Percentiles rank a stretch among this genome's conserved stretches.
Conservation (phyloP, 2,888 invertebrate species). For the Drosophila subsilvestris region DNA sequence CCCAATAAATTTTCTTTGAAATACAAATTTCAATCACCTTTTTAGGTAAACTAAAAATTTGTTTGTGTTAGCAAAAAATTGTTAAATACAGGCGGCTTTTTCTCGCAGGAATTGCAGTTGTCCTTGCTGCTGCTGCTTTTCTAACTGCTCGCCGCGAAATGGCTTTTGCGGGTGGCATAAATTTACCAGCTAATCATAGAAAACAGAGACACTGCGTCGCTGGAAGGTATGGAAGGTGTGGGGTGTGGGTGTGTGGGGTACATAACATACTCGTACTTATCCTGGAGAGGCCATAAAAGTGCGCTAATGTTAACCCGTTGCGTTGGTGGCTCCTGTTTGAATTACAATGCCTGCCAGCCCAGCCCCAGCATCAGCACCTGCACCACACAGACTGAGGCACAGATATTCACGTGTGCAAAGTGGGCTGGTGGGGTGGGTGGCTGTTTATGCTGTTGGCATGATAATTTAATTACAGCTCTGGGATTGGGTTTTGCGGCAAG, state of each 20-base stretch:
- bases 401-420: constrained; percentile 2
- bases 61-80: background rate
- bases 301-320: constrained; percentile 76
- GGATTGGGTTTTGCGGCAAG: constrained; percentile 36
- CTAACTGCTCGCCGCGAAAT: constrained; percentile 46
- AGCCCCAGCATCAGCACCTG: constrained; percentile 2
- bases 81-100: constrained; percentile 31
- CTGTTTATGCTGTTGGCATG: constrained; percentile 62
- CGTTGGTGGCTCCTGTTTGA: constrained; percentile 57
- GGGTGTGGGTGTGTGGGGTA: background rate
- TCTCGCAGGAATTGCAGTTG: constrained; percentile 9
- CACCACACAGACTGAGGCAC: constrained; percentile 13
- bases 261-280: constrained; percentile 56
- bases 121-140: constrained; percentile 10
- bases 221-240: background rate
- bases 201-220: constrained; percentile 19
- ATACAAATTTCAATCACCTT: no score
- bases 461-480: constrained; percentile 72
- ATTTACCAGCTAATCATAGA: constrained; percentile 67
- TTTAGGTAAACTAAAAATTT: no score
- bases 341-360: constrained; percentile 57
- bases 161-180: constrained; percentile 66
- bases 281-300: constrained; percentile 69
- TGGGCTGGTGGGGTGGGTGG: constrained; percentile 6
- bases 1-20: no score